Evolutionary conservation across 2,113 vertebrate species (phyloP), one percentile per base, ranked within the genome.

Genomic region (Plotosus lineatus): DNA sequence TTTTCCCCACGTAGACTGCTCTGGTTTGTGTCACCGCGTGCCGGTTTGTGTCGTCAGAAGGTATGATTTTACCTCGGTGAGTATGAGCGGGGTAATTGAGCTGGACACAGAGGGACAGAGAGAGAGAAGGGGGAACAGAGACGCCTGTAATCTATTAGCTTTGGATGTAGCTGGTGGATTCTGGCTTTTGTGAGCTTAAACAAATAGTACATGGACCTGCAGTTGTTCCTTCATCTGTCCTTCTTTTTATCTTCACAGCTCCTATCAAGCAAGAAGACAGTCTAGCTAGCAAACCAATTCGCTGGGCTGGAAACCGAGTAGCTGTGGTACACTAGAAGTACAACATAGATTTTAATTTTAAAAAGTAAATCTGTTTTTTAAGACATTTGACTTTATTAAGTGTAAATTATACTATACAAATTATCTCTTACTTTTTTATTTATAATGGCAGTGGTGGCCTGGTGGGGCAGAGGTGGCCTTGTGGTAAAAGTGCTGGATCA

Each of bases 71-170:
- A 71, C 75, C 71, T 71, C 58, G 4, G 61, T 36, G 51, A 66
- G 63, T 53, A 48, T 42, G 42, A 48, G 33, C 26, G 66, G 38
- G 55, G 55, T 78, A 83, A 86, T 83, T 68, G 56, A 77, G 78
- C 72, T 26, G 48, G 81, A 53, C 78, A 80, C 65, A 75, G 71
- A 40, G 78, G 65, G 38, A 61, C 78, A 51, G 66, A 71, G 73
- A 79, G 76, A 33, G 69, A 69, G 58, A 53, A 31, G 40, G 44
- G 69, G 61, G 53, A 58, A 26, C 61, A 26, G 42, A 63, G 56
- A 31, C 60, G 40, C 63, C 81, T 81, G 78, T 74, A 78, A 83
- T 86, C 85, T 83, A 77, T 86, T 83, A 83, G 79, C 60, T 58
- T 69, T 77, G 82, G 68, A 74, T 83, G 38, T 74, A 79, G n/a